Conservation (phyloP, 2,113 vertebrate genomes). For the Alces alces region DNA sequence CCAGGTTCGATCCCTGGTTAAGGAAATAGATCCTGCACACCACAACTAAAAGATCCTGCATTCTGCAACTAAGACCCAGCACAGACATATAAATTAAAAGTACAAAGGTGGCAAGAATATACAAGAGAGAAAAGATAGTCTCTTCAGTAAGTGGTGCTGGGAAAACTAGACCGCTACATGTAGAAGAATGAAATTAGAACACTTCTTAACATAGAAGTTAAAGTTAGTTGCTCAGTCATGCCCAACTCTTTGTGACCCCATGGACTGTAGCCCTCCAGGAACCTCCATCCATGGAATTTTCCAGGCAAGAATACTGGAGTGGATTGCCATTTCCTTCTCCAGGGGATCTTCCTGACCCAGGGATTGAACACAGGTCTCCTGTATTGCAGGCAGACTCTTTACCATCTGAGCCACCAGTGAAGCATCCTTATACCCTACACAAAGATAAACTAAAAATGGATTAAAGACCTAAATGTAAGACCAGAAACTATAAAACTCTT, state of each 20-base stretch:
- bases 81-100: neutral
- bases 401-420: neutral
- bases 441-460: neutral
- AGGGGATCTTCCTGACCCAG: neutral
- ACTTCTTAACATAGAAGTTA: neutral
- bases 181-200: neutral
- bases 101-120: neutral
- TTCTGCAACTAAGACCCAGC: neutral
- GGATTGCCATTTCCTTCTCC: neutral
- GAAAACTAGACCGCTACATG: accelerated
- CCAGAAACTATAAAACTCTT: neutral
- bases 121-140: neutral
- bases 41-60: neutral
- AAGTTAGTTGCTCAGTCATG: neutral
- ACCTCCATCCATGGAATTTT: neutral
- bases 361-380: neutral
- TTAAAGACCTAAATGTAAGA: neutral
- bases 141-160: neutral
- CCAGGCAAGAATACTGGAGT: neutral
- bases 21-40: neutral
- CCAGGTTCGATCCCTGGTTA: neutral
- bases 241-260: neutral
- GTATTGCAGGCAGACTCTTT: neutral
- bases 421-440: neutral
- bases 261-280: neutral